Conservation (phyloP, 2,888 invertebrate genomes). For the Cantharis lateralis region DNA sequence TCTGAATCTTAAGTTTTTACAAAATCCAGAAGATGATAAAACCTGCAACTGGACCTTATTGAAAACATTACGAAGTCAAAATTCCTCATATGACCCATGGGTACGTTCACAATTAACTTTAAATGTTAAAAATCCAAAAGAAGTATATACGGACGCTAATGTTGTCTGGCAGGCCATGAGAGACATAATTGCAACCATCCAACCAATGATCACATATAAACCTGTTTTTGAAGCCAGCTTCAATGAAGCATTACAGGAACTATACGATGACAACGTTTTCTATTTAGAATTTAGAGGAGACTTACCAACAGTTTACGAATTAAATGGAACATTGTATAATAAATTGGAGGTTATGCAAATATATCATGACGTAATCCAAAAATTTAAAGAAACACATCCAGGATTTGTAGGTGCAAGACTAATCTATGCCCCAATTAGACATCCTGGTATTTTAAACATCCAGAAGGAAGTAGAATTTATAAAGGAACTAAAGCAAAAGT, state of each 20-base stretch:
- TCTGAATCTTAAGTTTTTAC: slow-evolving; percentile 34
- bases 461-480: slow-evolving; percentile 34
- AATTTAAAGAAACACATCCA: slow-evolving; percentile 61
- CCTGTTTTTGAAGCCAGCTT: slow-evolving; percentile 63
- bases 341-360: slow-evolving; percentile 57
- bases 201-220: slow-evolving; percentile 58
- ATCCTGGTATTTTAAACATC: slow-evolving; percentile 48
- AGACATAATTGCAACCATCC: slow-evolving; percentile 55
- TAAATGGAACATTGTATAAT: slow-evolving; percentile 59
- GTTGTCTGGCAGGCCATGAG: slow-evolving; percentile 60
- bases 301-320: slow-evolving; percentile 60
- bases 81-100: slow-evolving; percentile 36
- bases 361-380: slow-evolving; percentile 56
- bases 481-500: not conserved
- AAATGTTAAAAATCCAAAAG: slow-evolving; percentile 41
- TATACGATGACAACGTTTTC: slow-evolving; percentile 66
- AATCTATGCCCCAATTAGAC: slow-evolving; percentile 65
- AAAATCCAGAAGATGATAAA: slow-evolving; percentile 30
- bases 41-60: slow-evolving; percentile 56
- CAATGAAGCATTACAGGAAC: slow-evolving; percentile 61
- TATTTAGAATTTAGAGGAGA: slow-evolving; percentile 65
- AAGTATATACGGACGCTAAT: slow-evolving; percentile 49
- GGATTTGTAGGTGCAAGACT: slow-evolving; percentile 64
- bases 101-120: slow-evolving; percentile 35
- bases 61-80: slow-evolving; percentile 50